Percentiles rank a stretch among this genome's conserved stretches.
Evolutionary conservation across 2,888 invertebrate genomes (phyloP).

Genomic region (Sycophila texana): DNA sequence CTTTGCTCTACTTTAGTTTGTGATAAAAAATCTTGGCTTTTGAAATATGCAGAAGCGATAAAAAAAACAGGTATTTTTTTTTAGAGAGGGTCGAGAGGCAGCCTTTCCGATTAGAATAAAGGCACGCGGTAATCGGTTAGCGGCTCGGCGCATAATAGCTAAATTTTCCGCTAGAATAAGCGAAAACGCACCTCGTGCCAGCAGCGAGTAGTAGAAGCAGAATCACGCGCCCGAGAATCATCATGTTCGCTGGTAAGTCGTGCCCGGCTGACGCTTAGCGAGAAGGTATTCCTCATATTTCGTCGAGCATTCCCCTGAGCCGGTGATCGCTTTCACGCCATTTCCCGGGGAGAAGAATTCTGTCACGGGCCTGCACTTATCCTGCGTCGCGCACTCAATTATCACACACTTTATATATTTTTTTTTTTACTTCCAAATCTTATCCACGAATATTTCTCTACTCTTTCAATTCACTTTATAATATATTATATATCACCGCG

Average conservation of each 20-base stretch:
- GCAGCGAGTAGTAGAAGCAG: conserved; percentile 66
- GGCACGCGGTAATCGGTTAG: too few species aligned
- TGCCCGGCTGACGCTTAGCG: conserved; percentile 61
- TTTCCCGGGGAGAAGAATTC: conserved; percentile 35
- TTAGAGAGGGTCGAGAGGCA: too few species aligned
- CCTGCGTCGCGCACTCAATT: conserved; percentile 1
- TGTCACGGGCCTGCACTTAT: conserved; percentile 3
- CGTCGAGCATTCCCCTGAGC: conserved; percentile 56
- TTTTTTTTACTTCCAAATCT: background rate
- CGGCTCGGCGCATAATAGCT: too few species aligned
- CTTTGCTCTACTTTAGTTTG: too few species aligned
- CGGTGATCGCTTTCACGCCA: conserved; percentile 47
- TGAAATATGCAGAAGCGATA: too few species aligned
- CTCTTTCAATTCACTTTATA: conserved; percentile 1
- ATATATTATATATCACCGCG: background rate
- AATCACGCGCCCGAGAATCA: conserved; percentile 69
- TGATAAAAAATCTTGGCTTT: too few species aligned
- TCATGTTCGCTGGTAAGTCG: conserved; percentile 64
- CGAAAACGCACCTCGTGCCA: conserved; percentile 69
- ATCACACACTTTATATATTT: conserved; percentile 33
- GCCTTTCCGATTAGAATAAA: too few species aligned
- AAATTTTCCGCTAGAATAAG: background rate
- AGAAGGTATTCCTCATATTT: conserved; percentile 73
- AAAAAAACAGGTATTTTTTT: too few species aligned
- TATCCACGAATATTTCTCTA: background rate